These are phyloP conservation scores for Porites lutea DNA, from an alignment of 64 coral and sea anemone species.

Conservation along the genomic window DNA sequence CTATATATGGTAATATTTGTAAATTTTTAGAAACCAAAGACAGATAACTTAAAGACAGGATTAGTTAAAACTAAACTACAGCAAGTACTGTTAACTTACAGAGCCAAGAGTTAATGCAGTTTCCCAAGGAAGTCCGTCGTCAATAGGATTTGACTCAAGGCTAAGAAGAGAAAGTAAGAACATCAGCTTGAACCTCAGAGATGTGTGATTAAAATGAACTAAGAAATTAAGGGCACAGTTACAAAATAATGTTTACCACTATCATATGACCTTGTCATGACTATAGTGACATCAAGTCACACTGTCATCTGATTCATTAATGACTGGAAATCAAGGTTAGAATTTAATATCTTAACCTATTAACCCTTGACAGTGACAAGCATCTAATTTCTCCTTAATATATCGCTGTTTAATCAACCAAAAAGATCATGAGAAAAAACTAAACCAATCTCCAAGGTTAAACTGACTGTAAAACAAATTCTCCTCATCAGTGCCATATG, in stretches of 20 bases:
- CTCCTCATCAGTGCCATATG: too few species aligned
- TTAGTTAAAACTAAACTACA: too few species aligned
- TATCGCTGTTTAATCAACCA: too few species aligned
- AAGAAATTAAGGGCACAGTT: background rate
- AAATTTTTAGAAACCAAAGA: too few species aligned
- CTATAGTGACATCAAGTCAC: background rate
- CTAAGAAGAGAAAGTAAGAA: conserved; percentile 31
- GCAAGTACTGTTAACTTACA: background rate
- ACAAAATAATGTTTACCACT: background rate
- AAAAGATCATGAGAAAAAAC: too few species aligned
- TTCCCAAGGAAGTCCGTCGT: conserved; percentile 57
- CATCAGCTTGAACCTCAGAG: background rate
- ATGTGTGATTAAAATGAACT: conserved; percentile 10
- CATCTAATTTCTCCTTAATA: too few species aligned
- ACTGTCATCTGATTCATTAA: background rate
- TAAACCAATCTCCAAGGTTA: too few species aligned
- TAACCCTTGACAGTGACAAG: too few species aligned
- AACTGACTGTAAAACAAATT: too few species aligned
- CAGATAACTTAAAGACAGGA: too few species aligned
- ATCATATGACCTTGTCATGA: conserved; percentile 6
- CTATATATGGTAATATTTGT: too few species aligned
- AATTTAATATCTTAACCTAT: too few species aligned
- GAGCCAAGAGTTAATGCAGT: conserved; percentile 14
- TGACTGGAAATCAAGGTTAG: background rate
- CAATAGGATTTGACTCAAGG: conserved; percentile 65